Conservation (phyloP, 2,888 invertebrate genomes). For the Brassicogethes aeneus region DNA sequence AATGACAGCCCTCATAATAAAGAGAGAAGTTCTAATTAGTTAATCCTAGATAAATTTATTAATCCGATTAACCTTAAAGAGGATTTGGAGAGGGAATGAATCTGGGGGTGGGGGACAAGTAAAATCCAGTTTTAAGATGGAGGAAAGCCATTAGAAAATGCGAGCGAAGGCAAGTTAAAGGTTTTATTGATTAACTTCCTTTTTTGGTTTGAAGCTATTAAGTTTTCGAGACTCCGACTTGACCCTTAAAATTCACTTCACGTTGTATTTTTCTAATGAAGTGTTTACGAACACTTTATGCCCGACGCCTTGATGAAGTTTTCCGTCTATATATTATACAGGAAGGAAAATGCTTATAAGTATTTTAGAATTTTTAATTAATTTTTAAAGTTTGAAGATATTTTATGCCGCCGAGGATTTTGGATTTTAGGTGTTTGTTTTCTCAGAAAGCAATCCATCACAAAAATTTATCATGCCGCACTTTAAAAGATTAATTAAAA, state of each 20-base stretch:
- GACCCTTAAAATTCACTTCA: constrained; percentile 32
- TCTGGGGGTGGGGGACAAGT: no score
- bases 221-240: constrained; percentile 27
- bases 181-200: constrained; percentile 36
- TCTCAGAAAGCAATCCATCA: no score
- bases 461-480: no score
- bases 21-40: not conserved
- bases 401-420: no score
- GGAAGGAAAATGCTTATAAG: no score
- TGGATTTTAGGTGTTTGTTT: no score
- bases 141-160: constrained; percentile 24
- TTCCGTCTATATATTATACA: not conserved
- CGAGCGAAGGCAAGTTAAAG: constrained; percentile 30
- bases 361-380: no score
- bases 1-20: no score
- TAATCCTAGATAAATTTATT: not conserved
- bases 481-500: no score
- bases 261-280: constrained; percentile 29
- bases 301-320: constrained; percentile 1
- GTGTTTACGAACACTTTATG: constrained; percentile 21
- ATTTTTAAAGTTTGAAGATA: no score
- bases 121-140: no score
- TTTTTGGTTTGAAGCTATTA: constrained; percentile 30
- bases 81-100: not conserved
- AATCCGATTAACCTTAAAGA: not conserved